Evolutionary conservation across 2,888 invertebrate species (phyloP).

Genomic region (Atrina japonica): DNA sequence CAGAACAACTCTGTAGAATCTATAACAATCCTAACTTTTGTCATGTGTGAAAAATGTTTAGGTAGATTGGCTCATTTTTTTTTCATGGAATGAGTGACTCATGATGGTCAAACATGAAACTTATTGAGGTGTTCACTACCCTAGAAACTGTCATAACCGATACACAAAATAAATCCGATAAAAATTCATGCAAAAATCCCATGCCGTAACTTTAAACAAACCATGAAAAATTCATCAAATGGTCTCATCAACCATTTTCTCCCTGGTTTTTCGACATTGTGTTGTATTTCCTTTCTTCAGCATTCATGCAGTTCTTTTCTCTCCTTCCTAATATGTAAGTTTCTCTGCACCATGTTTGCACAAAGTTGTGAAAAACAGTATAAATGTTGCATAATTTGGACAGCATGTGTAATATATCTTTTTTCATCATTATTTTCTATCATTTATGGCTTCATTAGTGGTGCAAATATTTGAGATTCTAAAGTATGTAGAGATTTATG

Average conservation of each 20-base stretch:
- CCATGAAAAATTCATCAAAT: constrained; percentile 41
- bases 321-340: constrained; percentile 38
- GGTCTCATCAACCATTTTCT: constrained; percentile 32
- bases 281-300: not conserved
- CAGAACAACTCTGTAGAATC: no score
- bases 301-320: constrained; percentile 29
- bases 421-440: constrained; percentile 38
- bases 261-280: constrained; percentile 23
- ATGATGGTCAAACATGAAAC: constrained; percentile 37
- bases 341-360: constrained; percentile 35
- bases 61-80: constrained; percentile 34
- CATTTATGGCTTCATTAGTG: constrained; percentile 21
- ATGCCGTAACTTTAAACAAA: constrained; percentile 32
- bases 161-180: no score
- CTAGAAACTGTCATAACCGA: no score
- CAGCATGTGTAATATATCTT: constrained; percentile 38
- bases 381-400: constrained; percentile 36
- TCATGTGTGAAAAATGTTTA: constrained; percentile 14
- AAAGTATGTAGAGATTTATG: no score
- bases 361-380: constrained; percentile 24
- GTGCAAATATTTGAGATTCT: not conserved
- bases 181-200: constrained; percentile 48
- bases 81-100: constrained; percentile 41
- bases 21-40: no score
- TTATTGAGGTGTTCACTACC: no score